A percentile compares a stretch with the other conserved stretches of the same genome.
phyloP scores from a whole-genome alignment of 1,140 invertebrate genomes.

The Drosophila santomea region DNA sequence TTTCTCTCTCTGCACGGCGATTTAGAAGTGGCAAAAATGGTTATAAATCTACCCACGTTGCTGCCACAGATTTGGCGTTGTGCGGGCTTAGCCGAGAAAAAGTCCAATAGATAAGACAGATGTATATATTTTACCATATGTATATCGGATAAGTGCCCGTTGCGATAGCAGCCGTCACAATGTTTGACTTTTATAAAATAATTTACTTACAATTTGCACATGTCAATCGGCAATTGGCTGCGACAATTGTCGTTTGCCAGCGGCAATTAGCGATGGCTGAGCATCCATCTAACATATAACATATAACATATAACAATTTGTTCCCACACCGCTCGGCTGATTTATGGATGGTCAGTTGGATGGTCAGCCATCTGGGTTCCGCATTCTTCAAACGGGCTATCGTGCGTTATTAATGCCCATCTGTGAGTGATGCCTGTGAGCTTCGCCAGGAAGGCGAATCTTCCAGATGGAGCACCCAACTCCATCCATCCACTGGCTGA shows the following conservation, averaged over 20 bases:
- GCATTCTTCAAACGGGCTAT: constrained; percentile 53
- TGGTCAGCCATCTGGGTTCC: constrained; percentile 42
- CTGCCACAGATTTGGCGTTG: constrained; percentile 37
- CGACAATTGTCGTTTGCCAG: constrained; percentile 24
- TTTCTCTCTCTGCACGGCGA: constrained; percentile 7
- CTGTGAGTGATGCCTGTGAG: constrained; percentile 56
- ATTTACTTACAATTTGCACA: constrained; percentile 77
- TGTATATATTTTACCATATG: background rate
- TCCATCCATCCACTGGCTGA: constrained; percentile 14
- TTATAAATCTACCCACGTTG: constrained; percentile 21
- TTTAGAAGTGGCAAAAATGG: constrained; percentile 6
- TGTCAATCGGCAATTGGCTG: constrained; percentile 69
- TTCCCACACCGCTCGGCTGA: constrained; percentile 28
- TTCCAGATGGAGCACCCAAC: constrained; percentile 6
- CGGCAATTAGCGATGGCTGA: constrained; percentile 31
- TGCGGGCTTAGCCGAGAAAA: constrained; percentile 31
- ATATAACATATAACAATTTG: background rate
- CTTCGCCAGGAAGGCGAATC: constrained; percentile 31
- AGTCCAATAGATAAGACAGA: constrained; percentile 63
- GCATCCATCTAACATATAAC: background rate
- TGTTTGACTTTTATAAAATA: constrained; percentile 71
- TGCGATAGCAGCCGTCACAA: constrained; percentile 54
- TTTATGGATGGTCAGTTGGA: constrained; percentile 47
- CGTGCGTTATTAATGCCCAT: constrained; percentile 54
- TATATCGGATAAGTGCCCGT: constrained; percentile 67